Conservation (phyloP, 2,797 vertebrate species). For the Gila robusta region DNA sequence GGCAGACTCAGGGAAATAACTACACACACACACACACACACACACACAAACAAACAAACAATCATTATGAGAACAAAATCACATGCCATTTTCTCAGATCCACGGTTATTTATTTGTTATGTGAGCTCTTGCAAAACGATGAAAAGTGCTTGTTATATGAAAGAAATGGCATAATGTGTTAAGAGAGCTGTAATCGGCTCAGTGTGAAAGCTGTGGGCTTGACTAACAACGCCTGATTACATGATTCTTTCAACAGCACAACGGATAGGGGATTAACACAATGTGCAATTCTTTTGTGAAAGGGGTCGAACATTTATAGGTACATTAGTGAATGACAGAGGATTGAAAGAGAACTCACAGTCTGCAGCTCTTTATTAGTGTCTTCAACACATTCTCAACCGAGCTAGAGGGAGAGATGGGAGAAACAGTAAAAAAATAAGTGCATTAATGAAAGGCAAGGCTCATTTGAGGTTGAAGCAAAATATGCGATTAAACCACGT, state of each 20-base stretch:
- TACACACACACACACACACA: constrained; percentile 66
- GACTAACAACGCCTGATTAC: constrained; percentile 52
- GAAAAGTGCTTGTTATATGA: constrained; percentile 28
- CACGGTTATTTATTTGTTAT: background rate
- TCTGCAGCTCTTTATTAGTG: constrained; percentile 95
- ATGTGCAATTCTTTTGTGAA: constrained; percentile 34
- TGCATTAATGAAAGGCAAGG: background rate
- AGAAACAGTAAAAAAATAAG: constrained; percentile 45
- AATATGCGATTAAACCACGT: constrained; percentile 74
- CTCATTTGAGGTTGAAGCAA: constrained; percentile 17
- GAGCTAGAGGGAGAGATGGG: constrained; percentile 80
- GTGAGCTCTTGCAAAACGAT: constrained; percentile 6
- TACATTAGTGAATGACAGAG: constrained; percentile 5
- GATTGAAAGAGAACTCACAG: constrained; percentile 85
- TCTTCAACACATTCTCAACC: constrained; percentile 95
- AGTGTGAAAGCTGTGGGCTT: constrained; percentile 45
- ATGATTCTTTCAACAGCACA: constrained; percentile 48
- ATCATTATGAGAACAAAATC: background rate
- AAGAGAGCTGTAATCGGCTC: constrained; percentile 54
- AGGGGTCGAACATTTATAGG: constrained; percentile 35
- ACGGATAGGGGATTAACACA: constrained; percentile 54
- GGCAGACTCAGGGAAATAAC: constrained; percentile 91
- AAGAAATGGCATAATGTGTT: constrained; percentile 17
- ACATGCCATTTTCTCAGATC: background rate
- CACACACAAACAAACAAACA: constrained; percentile 15